Percentiles rank a stretch among this genome's conserved stretches.
Evolutionary conservation across 2,113 vertebrate genomes (phyloP).

Genomic region (Pongo abelii): DNA sequence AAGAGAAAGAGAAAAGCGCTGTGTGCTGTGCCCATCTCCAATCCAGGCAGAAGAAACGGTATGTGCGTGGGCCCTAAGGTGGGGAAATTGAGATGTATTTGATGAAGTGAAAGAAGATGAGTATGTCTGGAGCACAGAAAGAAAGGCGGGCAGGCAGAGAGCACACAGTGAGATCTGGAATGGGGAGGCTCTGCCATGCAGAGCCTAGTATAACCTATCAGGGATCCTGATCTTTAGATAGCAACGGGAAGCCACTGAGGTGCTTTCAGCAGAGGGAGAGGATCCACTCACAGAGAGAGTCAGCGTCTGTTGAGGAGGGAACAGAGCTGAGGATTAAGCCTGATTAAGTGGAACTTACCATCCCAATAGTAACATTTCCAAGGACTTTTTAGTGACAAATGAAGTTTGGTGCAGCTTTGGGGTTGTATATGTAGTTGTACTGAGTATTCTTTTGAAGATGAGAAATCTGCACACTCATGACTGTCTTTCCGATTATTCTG

Average conservation of each 20-base stretch:
- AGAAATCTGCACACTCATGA: not conserved
- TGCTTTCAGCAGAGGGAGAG: not conserved
- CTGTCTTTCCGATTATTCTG: not conserved
- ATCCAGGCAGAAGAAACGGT: not conserved
- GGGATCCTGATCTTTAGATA: not conserved
- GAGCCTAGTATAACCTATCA: not conserved
- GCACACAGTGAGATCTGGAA: rapidly evolving
- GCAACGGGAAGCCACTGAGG: not conserved
- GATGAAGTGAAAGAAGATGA: not conserved
- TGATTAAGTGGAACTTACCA: not conserved
- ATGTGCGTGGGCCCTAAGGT: not conserved
- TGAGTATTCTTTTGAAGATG: not conserved
- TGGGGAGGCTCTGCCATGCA: not conserved
- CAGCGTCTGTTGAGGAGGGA: rapidly evolving
- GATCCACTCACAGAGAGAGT: rapidly evolving
- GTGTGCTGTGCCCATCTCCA: too few species aligned
- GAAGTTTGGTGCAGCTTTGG: not conserved
- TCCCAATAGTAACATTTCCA: not conserved
- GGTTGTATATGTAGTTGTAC: too few species aligned
- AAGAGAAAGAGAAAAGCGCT: too few species aligned
- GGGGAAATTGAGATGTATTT: rapidly evolving
- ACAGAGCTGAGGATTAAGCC: not conserved
- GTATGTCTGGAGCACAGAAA: not conserved
- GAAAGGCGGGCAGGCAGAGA: not conserved
- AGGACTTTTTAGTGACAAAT: not conserved